Base-by-base conservation (phyloP, 2,888 invertebrate species). In the Smittia aterrima region DNA sequence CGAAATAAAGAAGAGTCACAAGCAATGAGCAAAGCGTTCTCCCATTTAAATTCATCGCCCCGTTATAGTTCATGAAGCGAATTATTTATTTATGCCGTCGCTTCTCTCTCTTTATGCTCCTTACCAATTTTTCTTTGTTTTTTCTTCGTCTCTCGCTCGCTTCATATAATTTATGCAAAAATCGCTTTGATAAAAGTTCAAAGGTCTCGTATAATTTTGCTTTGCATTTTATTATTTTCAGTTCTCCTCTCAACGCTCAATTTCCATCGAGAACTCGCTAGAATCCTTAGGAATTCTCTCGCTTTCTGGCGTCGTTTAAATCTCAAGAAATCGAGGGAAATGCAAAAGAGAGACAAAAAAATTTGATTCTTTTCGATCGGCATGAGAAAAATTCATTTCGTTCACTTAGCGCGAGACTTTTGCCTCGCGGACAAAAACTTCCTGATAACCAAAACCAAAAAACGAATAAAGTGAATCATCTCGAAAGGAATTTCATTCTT, bases 121-220 rank as follows among this genome's bases (percentile, higher is more conserved):
- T 18, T n/a, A 7, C 18, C 20, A 18, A 24, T 66, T 13, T 38
- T 66, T 66, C 18, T 18, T 66, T 66, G 7, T 32, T 66, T 32
- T 64, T 66, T 2, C 24, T 66, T 32, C 20, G 6, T 32, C 38
- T 66, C 7, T 20, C 47, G 24, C 22, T 64, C 27, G 11, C 27
- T 64, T 27, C 25, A 32, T 25, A 70, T 54, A 70, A 70, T 53
- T 70, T 70, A 70, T 70, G 70, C 70, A 70, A 70, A 70, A 70
- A 16, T 70, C 54, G 32, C 38, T 71, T 71, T 72, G 72, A 72
- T 72, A 72, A 72, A 72, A 25, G 72, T 62, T 72, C 62, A 72
- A n/a, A 72, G 72, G 72, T 72, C 71, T 54, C 62, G 72, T 64
- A 58, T 71, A 71, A 54, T 71, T 71, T 54, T 53, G 41, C 74